phyloP scores from a whole-genome alignment of 1,140 invertebrate species.

The Meloidogyne exigua region DNA sequence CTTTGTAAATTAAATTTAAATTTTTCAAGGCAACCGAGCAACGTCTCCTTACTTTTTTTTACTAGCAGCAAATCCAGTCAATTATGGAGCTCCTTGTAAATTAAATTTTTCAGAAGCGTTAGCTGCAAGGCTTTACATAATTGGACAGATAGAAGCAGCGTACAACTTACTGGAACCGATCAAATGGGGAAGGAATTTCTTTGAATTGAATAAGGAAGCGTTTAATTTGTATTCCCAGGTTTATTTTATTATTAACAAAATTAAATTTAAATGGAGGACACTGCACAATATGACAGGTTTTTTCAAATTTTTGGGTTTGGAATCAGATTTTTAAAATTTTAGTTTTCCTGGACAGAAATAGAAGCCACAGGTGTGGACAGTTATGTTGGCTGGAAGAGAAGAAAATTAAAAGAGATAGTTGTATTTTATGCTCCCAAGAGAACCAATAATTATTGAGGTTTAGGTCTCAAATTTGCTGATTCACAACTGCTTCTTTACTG shows the following conservation, averaged over 20 bases:
- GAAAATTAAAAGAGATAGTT: too few relatives aligned
- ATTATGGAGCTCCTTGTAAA: constrained; percentile 93
- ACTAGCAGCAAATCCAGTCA: constrained; percentile 94
- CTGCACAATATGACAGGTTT: constrained; percentile 40
- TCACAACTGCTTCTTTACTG: too few relatives aligned
- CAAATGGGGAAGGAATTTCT: constrained; percentile 59
- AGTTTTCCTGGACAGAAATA: constrained; percentile 49
- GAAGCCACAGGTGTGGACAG: too few relatives aligned
- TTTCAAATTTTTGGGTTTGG: too few relatives aligned
- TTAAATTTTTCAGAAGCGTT: constrained; percentile 96
- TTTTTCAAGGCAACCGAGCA: constrained; percentile 75
- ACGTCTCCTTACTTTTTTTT: constrained; percentile 87
- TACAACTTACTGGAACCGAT: constrained; percentile 49
- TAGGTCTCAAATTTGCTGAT: too few relatives aligned
- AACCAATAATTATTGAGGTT: too few relatives aligned
- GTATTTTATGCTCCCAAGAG: too few relatives aligned
- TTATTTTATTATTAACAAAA: not conserved
- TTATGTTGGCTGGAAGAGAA: too few relatives aligned
- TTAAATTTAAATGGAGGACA: constrained; percentile 37
- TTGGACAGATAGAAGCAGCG: constrained; percentile 68
- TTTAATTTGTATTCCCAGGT: constrained; percentile 33
- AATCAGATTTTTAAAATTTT: too few relatives aligned
- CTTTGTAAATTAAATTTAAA: too few relatives aligned
- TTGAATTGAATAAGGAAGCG: constrained; percentile 51
- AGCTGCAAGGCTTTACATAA: constrained; percentile 87